Base-by-base conservation (phyloP, 2,888 invertebrate species). In the Cryptophagus acutangulus region DNA sequence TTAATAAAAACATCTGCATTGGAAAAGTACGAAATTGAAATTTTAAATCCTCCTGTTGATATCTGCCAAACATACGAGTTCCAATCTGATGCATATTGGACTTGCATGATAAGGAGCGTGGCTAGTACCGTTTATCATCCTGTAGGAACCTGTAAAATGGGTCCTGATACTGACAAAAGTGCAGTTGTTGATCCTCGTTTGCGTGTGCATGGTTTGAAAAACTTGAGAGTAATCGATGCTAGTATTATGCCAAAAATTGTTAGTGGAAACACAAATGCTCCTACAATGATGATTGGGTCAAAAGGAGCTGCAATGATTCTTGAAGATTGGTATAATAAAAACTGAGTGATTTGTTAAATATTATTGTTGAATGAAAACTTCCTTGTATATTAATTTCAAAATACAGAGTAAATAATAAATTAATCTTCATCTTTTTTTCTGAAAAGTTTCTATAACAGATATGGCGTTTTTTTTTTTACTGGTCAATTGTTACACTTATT, bases 81-180 rank as follows among this genome's bases (percentile, higher is more conserved):
- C 38, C 82, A 82, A 57, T 81, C 83, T 5, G 89, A 90, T 60
- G 86, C 83, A 39, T 91, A 89, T 60, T 89, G 91, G 89, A 88
- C 84, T 53, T 92, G 91, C 60, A 78, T 83, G 51, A 72, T 89
- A 33, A 78, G 88, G 43, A 88, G 90, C 59, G 20, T 20, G 5
- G 9, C 20, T 5, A 20, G 5, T 20, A 20, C 20, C 20, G 9
- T 55, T 3, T 59, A 54, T 34, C 61, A 63, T 49, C 56, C 51
- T 1, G 51, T 48, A 49, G 31, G 49, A 0, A 51, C 49, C 17
- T 40, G 47, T 6, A 38, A 84, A 58, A 87, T 87, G 86, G 84
- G 84, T 0, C 79, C 81, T 0, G 52, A 58, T 0, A 61, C 69
- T 16, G 76, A 78, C 53, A 68, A 67, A 1, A 58, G 64, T 12